Percentiles rank a stretch among this genome's conserved stretches.
Conservation (phyloP, 2,888 invertebrate species). For the Tenthredo livida region DNA sequence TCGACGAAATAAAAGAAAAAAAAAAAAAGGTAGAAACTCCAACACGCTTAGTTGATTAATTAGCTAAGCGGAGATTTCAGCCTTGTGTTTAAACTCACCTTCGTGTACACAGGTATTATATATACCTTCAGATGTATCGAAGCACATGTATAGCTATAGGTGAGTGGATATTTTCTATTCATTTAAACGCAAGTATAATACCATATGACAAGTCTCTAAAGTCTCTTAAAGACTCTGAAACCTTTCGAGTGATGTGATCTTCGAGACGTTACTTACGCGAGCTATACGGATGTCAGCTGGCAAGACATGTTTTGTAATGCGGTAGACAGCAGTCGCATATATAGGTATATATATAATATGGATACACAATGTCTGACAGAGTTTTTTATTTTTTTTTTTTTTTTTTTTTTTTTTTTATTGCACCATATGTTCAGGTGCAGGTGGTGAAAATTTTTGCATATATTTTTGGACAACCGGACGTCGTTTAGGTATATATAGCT, state of each 20-base stretch:
- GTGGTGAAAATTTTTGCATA: not conserved
- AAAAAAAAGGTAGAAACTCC: not conserved
- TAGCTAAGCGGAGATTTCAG: not conserved
- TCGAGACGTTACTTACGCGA: not conserved
- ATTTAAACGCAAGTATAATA: not conserved
- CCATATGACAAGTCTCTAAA: not conserved
- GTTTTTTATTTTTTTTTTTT: not conserved
- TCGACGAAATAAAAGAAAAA: not conserved
- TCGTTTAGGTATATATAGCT: not conserved
- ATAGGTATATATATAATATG: no score
- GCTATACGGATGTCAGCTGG: not conserved
- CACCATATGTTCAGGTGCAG: not conserved
- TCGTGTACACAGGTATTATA: not conserved
- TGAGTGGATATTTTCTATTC: not conserved
- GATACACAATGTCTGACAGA: not conserved
- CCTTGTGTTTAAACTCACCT: not conserved
- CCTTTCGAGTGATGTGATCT: not conserved
- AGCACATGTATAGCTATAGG: not conserved
- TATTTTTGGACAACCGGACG: slow-evolving; percentile 14
- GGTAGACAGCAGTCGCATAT: not conserved
- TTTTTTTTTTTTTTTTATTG: not conserved
- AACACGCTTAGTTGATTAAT: not conserved
- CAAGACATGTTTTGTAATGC: slow-evolving; percentile 25
- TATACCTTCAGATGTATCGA: not conserved
- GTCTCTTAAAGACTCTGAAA: slow-evolving; percentile 7